Evolutionary conservation across 2,113 vertebrate genomes (phyloP).

Genomic region (Rhodinocichla rosea): DNA sequence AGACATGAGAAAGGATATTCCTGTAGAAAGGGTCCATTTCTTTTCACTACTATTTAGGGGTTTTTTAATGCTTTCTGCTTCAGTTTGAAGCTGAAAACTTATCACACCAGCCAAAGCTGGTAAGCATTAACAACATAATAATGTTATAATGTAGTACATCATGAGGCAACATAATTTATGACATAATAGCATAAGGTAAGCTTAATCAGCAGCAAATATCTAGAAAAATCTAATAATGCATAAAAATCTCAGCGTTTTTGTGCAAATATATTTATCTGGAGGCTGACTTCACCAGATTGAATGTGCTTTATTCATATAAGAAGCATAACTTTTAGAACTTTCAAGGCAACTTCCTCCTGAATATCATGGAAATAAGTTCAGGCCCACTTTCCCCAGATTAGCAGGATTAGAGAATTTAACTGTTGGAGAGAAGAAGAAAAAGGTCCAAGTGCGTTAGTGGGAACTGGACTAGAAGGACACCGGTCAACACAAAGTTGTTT

Average conservation of each 20-base stretch:
- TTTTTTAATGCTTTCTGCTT: neutral
- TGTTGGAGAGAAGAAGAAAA: neutral
- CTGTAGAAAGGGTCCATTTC: neutral
- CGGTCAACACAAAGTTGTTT: neutral
- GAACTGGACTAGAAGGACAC: neutral
- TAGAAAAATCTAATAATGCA: neutral
- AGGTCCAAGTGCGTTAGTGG: rapidly evolving
- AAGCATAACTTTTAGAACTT: neutral
- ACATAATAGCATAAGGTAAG: neutral
- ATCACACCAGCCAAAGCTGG: neutral
- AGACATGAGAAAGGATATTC: neutral
- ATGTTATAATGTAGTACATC: neutral
- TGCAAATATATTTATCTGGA: neutral
- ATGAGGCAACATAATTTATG: neutral
- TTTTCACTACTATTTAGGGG: neutral
- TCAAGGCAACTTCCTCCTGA: neutral
- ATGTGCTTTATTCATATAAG: neutral
- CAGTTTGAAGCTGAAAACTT: neutral
- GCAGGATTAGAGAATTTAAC: neutral
- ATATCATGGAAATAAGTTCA: neutral
- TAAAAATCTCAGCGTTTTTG: neutral
- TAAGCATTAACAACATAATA: neutral
- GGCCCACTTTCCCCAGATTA: neutral
- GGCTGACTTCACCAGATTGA: neutral
- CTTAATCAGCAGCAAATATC: neutral